These are phyloP conservation scores for Calidris pygmaea DNA, from an alignment of 2,113 vertebrate genomes.

Conservation along the genomic window DNA sequence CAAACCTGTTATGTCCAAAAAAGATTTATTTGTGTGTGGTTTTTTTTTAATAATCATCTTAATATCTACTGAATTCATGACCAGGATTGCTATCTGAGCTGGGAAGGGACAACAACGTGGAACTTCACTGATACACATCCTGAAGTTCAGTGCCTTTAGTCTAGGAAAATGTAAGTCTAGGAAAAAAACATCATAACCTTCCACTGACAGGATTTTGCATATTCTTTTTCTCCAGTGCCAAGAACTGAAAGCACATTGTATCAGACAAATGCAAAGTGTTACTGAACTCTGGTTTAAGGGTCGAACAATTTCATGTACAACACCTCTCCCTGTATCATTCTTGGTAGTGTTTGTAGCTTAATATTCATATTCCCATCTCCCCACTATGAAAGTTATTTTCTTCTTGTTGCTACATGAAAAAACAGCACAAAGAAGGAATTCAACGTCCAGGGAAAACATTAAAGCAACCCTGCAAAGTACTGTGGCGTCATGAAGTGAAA, in stretches of 20 bases:
- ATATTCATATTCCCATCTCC: neutral
- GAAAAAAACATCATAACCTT: neutral
- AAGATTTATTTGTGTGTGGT: neutral
- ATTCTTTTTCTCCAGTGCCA: neutral
- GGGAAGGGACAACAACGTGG: neutral
- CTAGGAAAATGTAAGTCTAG: neutral
- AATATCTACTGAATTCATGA: neutral
- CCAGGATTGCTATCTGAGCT: neutral
- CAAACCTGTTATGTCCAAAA: neutral
- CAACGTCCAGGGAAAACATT: neutral
- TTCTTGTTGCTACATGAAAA: neutral
- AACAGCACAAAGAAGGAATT: neutral
- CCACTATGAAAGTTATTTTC: neutral
- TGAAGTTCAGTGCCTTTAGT: neutral
- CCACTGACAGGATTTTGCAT: neutral
- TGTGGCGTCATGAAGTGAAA: accelerated
- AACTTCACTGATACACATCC: neutral
- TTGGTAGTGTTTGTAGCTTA: neutral
- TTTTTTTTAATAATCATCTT: neutral
- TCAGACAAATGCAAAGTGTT: neutral
- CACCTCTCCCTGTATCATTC: neutral
- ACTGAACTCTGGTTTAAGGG: neutral
- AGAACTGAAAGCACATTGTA: neutral
- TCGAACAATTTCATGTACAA: neutral
- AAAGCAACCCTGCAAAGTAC: neutral